Percentiles rank a stretch among this genome's conserved stretches.
These are phyloP conservation scores for Tanytarsus gracilentus DNA, from an alignment of 2,888 invertebrate species.

Conservation along the genomic window DNA sequence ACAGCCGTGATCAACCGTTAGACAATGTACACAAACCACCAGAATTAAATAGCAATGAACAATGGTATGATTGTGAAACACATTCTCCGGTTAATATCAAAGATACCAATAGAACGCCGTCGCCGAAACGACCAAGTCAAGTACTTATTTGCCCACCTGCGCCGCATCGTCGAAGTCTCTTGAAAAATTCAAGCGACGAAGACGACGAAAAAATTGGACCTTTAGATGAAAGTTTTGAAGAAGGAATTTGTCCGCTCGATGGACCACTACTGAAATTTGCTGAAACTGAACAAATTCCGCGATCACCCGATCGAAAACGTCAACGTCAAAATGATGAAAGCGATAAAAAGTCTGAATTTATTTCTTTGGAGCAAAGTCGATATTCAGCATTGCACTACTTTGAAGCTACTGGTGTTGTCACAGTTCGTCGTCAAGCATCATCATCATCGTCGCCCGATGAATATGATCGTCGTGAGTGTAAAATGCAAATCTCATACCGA, in stretches of 20 bases:
- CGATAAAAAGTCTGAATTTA: neutral
- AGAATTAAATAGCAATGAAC: neutral
- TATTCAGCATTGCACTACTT: constrained; percentile 12
- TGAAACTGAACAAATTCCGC: neutral
- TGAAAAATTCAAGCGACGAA: neutral
- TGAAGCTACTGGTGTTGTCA: neutral
- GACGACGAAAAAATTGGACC: neutral
- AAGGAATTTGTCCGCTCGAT: neutral
- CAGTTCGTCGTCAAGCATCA: neutral
- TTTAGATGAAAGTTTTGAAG: neutral
- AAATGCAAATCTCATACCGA: constrained; percentile 9
- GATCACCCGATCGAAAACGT: neutral
- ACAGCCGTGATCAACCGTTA: neutral
- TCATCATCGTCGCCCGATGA: too few species aligned
- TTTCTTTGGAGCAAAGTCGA: neutral
- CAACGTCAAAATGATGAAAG: neutral
- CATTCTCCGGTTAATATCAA: neutral
- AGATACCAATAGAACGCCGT: constrained; percentile 5
- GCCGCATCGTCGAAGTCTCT: neutral
- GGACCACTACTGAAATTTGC: neutral
- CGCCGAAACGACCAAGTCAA: neutral
- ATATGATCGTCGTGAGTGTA: neutral
- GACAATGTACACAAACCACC: neutral
- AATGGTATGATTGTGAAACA: constrained; percentile 8
- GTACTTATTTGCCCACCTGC: neutral